These are phyloP conservation scores for Thomomys bottae DNA, from an alignment of 2,113 vertebrate species.

Conservation along the genomic window DNA sequence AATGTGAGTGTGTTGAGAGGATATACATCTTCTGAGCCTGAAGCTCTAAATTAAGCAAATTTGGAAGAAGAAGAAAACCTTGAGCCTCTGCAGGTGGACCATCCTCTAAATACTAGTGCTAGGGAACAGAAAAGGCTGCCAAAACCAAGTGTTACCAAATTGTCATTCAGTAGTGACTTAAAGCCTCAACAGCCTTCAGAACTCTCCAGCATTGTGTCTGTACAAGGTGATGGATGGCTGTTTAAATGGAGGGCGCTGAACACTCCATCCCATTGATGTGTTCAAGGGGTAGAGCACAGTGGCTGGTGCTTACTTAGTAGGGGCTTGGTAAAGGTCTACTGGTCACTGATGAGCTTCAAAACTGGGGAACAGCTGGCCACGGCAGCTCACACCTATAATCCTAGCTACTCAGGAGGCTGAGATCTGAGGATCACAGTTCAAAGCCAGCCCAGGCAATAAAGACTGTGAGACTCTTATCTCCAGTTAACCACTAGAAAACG, in stretches of 20 bases:
- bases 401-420: too few species aligned
- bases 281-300: not conserved
- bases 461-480: too few species aligned
- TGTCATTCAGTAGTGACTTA: not conserved
- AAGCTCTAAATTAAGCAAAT: constrained; percentile 54
- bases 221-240: not conserved
- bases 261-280: not conserved
- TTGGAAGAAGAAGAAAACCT: not conserved
- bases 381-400: too few species aligned
- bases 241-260: not conserved
- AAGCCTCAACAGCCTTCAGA: not conserved
- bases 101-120: not conserved
- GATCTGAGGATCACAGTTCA: too few species aligned
- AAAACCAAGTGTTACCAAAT: not conserved
- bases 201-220: not conserved
- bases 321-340: not conserved
- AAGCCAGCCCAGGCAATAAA: too few species aligned
- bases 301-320: not conserved
- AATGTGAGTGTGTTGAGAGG: not conserved
- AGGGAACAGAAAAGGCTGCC: not conserved
- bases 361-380: too few species aligned
- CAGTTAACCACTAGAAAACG: too few species aligned
- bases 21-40: not conserved
- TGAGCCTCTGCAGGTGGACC: not conserved
- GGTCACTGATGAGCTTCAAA: not conserved